These are phyloP conservation scores for Agrotis ipsilon DNA, from an alignment of 2,888 invertebrate species.

Conservation along the genomic window DNA sequence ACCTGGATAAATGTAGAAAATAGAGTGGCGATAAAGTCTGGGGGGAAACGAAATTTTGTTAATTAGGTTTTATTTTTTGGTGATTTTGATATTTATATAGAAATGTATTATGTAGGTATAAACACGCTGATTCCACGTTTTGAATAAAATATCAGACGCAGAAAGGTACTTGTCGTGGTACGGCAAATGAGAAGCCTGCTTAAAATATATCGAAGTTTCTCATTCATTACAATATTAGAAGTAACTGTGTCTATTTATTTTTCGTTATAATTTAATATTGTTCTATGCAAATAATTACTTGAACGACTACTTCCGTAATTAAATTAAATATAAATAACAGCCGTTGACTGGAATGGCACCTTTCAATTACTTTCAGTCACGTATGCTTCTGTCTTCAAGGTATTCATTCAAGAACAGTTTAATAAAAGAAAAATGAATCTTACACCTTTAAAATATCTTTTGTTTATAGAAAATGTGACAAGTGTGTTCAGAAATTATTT, in stretches of 20 bases:
- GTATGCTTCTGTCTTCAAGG: too few relatives aligned
- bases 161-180: too few relatives aligned
- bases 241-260: background rate
- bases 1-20: too few relatives aligned
- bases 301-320: conserved; percentile 10
- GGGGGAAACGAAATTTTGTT: too few relatives aligned
- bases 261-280: background rate
- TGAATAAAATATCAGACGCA: too few relatives aligned
- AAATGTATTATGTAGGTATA: background rate
- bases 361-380: conserved; percentile 19
- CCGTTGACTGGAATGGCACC: background rate
- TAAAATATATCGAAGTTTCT: background rate
- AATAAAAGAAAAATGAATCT: conserved; percentile 42
- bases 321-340: conserved; percentile 33
- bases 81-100: background rate
- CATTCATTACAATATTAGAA: background rate
- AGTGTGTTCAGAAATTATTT: conserved; percentile 65
- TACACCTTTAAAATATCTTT: conserved; percentile 54
- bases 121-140: background rate
- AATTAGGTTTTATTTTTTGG: background rate
- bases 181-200: too few relatives aligned
- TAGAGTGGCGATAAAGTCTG: too few relatives aligned
- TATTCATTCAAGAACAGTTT: background rate
- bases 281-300: conserved; percentile 64
- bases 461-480: conserved; percentile 59